These are phyloP conservation scores for Drosophila subpulchrella DNA, from an alignment of 1,140 invertebrate species.

Conservation along the genomic window DNA sequence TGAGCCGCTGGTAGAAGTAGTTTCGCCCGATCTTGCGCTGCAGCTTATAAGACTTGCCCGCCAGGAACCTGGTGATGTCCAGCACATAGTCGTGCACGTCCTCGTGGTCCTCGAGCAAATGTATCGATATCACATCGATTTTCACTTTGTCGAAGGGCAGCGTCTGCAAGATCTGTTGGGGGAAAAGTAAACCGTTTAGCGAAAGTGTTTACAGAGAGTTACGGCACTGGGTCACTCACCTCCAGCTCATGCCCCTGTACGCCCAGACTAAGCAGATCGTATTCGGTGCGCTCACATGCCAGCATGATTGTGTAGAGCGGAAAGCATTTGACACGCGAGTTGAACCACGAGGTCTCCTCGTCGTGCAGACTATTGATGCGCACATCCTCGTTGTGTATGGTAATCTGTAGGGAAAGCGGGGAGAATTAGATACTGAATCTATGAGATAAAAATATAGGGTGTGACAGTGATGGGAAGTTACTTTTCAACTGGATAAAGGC, in stretches of 20 bases:
- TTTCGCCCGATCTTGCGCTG: conserved; percentile 80
- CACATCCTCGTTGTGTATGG: conserved; percentile 88
- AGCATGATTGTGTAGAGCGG: conserved; percentile 92
- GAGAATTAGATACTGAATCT: neutral
- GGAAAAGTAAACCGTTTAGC: conserved; percentile 17
- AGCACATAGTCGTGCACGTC: conserved; percentile 75
- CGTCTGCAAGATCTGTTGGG: conserved; percentile 85
- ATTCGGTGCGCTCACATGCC: conserved; percentile 89
- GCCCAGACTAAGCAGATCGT: conserved; percentile 91
- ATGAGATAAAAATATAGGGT: too few relatives aligned
- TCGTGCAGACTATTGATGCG: conserved; percentile 86
- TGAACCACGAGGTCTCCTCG: conserved; percentile 84
- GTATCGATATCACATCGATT: conserved; percentile 85
- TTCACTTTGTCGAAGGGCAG: conserved; percentile 85
- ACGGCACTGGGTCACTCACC: conserved; percentile 43
- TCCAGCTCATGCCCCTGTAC: conserved; percentile 87
- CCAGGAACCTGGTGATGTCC: conserved; percentile 80
- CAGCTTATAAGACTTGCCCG: conserved; percentile 78
- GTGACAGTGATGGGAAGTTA: too few relatives aligned
- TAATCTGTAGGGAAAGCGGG: conserved; percentile 84
- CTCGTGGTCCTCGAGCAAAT: conserved; percentile 81
- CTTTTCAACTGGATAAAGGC: too few relatives aligned
- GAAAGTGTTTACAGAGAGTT: conserved; percentile 15
- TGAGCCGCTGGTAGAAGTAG: conserved; percentile 82
- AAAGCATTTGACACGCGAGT: conserved; percentile 91